Base-by-base conservation (phyloP, 2,797 vertebrate genomes). In the Alectoris magna region DNA sequence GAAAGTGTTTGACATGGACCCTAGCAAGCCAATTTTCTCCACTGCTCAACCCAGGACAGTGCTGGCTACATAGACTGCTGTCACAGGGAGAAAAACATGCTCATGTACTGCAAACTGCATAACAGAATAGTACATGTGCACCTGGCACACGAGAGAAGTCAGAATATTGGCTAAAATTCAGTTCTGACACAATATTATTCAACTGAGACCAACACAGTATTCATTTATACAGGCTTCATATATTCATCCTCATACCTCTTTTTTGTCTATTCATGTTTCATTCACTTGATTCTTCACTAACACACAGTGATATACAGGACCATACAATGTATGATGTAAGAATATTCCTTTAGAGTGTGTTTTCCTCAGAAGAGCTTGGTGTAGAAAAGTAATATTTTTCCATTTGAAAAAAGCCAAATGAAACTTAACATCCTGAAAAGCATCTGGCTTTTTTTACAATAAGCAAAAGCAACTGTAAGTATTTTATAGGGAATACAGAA, bases 81-180 rank as follows among this genome's bases (percentile, higher is more conserved):
- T 38, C 44, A n/a, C 18, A 69, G 43, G 64, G 51, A 93, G 59
- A 79, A 84, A 84, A 76, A n/a, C 46, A 38, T 2, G 1, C 27
- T 17, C 8, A 4, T 1, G 0, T 70, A 55, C 12, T 56, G 39
- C 13, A 22, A 51, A 73, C 31, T 64, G 27, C 74, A 90, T 58
- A 44, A 51, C 23, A 63, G 10, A 74, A 31, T 66, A 63, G 22
- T 31, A 63, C 11, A 48, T 10, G 22, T 0, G 0, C 44, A 77
- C 26, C 56, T 64, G 39, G 16, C 17, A 53, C 71, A 48, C 13
- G 60, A 12, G 5, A 31, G 31, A 88, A 46, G 21, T 56, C 67
- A 84, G 24, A 78, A 72, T 49, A 17, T 23, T 66, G 55, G 38
- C 46, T 69, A 66, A 69, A 90, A 69, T 46, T 91, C 27, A 88